A percentile compares a stretch with the other conserved stretches of the same genome.
Conservation (phyloP, 2,113 vertebrate species). For the Actenoides hombroni region DNA sequence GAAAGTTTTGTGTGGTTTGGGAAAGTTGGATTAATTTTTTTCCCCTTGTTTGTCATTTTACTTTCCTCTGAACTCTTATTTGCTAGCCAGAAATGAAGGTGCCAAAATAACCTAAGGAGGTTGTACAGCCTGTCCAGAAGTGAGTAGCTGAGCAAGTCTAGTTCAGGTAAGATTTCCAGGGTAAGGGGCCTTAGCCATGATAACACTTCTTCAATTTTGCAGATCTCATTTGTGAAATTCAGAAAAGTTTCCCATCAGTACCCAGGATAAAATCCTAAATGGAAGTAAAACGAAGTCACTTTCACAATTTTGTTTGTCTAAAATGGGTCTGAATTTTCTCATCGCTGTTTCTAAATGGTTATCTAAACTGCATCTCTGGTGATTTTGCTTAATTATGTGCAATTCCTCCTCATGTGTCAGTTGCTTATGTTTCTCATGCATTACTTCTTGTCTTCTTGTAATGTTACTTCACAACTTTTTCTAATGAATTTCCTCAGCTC, state of each 20-base stretch:
- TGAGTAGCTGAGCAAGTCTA: background rate
- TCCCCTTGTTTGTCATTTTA: background rate
- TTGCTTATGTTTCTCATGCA: background rate
- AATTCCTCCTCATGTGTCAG: background rate
- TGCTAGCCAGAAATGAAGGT: constrained; percentile 12
- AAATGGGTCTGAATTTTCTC: background rate
- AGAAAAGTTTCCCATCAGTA: background rate
- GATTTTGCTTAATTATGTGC: background rate
- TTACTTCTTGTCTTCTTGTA: background rate
- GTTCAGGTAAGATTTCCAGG: background rate
- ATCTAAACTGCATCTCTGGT: background rate
- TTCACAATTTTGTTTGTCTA: background rate
- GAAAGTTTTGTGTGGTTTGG: constrained; percentile 32
- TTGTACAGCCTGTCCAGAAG: background rate
- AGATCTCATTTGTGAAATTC: background rate
- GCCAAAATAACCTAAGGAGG: background rate
- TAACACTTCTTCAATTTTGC: background rate
- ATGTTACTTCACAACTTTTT: background rate
- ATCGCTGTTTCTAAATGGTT: background rate
- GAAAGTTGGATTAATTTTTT: background rate
- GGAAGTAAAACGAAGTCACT: background rate
- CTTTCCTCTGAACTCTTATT: constrained; percentile 5
- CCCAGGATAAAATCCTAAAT: background rate
- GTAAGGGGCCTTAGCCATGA: background rate
- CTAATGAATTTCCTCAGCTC: background rate